These are phyloP conservation scores for Fopius arisanus DNA, from an alignment of 1,140 invertebrate species.

Conservation along the genomic window DNA sequence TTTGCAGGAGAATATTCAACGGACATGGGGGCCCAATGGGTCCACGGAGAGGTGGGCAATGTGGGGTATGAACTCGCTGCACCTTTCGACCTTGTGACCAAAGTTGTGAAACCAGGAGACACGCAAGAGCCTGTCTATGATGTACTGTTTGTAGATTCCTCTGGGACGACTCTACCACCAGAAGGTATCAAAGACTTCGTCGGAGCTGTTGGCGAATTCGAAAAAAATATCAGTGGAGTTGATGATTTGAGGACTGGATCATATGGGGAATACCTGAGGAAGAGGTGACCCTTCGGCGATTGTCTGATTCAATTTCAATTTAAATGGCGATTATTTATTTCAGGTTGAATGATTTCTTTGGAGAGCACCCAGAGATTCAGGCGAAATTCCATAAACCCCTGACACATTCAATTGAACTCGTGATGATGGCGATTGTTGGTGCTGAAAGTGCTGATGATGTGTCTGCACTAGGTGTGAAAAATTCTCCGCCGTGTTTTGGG, in stretches of 20 bases:
- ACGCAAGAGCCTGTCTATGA: background rate
- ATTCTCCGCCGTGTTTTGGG: conserved; percentile 68
- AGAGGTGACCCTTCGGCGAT: conserved; percentile 43
- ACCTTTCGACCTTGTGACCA: conserved; percentile 43
- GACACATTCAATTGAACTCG: conserved; percentile 67
- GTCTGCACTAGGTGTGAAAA: conserved; percentile 64
- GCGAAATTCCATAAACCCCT: conserved; percentile 57
- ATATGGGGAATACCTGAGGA: conserved; percentile 61
- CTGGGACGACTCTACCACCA: background rate
- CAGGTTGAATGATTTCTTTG: conserved; percentile 50
- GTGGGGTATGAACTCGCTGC: conserved; percentile 72
- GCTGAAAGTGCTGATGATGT: conserved; percentile 70
- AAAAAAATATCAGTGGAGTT: conserved; percentile 33
- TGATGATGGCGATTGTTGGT: conserved; percentile 67
- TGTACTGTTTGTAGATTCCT: background rate
- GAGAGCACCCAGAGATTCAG: conserved; percentile 42
- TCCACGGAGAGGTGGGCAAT: conserved; percentile 83
- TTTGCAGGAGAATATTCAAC: conserved; percentile 66
- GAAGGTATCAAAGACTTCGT: background rate
- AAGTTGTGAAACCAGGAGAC: background rate
- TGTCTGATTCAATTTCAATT: background rate
- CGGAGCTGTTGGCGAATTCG: background rate
- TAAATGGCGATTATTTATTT: background rate
- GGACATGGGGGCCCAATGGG: conserved; percentile 88
- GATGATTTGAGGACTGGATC: conserved; percentile 49